phyloP scores from a whole-genome alignment of 30 jellyfish, hydroid and myxozoan genomes.

The Phacellophora camtschatica region DNA sequence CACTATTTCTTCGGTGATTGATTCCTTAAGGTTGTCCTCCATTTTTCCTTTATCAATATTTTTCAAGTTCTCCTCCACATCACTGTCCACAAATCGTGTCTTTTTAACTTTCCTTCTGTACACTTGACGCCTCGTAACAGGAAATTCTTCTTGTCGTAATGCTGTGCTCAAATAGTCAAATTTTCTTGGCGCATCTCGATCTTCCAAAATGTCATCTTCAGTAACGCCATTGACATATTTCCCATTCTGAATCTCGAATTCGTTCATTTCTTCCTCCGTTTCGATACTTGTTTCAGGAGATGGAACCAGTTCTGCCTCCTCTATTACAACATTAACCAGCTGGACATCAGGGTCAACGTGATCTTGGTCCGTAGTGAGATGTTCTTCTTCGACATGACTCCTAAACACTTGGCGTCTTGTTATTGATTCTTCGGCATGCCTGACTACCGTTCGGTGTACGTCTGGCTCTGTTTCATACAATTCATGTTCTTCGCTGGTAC shows the following conservation, averaged over 20 bases:
- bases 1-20: neutral
- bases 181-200: slow-evolving; percentile 7
- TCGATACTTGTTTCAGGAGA: too few species aligned
- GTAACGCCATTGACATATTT: slow-evolving; percentile 1
- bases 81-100: neutral
- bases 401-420: slow-evolving; percentile 14
- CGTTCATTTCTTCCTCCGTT: neutral
- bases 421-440: neutral
- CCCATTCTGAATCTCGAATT: neutral
- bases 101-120: neutral
- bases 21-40: neutral
- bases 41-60: neutral
- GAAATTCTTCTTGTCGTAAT: slow-evolving; percentile 18
- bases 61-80: neutral
- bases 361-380: neutral
- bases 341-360: neutral
- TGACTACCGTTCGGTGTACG: neutral
- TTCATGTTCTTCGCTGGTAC: neutral
- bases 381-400: neutral
- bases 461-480: neutral
- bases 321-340: neutral
- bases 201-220: neutral
- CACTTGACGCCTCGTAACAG: slow-evolving; percentile 33
- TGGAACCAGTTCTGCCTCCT: neutral
- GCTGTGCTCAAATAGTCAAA: slow-evolving; percentile 34